Percentiles rank a stretch among this genome's conserved stretches.
These are phyloP conservation scores for Sarcophaga variegata DNA, from an alignment of 2,888 invertebrate species.

Conservation along the genomic window DNA sequence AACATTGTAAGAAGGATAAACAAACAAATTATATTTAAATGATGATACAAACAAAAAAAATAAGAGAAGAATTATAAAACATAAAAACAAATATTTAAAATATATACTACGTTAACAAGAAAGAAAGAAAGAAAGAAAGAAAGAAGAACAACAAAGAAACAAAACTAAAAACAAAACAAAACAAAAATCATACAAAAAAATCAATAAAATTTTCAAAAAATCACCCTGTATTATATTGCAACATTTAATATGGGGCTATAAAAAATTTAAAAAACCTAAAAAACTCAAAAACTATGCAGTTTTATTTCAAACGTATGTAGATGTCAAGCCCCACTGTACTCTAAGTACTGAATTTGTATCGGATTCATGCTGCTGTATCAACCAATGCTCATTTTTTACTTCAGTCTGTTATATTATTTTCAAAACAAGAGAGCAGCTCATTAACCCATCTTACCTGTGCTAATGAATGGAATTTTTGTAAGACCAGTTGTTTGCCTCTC, in stretches of 20 bases:
- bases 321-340: no score
- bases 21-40: constrained; percentile 45
- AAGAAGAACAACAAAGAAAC: constrained; percentile 47
- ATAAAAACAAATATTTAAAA: constrained; percentile 67
- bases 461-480: no score
- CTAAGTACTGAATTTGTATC: no score
- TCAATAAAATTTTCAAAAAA: constrained; percentile 69
- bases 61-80: constrained; percentile 41
- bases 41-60: not conserved
- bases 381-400: no score
- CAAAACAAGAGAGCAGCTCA: no score
- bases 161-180: constrained; percentile 34
- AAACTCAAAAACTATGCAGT: constrained; percentile 44
- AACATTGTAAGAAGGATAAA: constrained; percentile 19
- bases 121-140: constrained; percentile 54
- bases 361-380: no score
- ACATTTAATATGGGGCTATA: constrained; percentile 55
- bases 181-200: constrained; percentile 66
- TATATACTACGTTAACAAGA: constrained; percentile 67
- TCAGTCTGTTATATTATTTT: no score
- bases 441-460: no score
- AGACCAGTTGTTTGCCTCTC: no score
- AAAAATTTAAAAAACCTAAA: constrained; percentile 67
- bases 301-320: constrained; percentile 28
- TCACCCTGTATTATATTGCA: constrained; percentile 55